A percentile compares a stretch with the other conserved stretches of the same genome.
phyloP scores from a whole-genome alignment of 2,113 vertebrate genomes.

The Notarius lentiginosus region DNA sequence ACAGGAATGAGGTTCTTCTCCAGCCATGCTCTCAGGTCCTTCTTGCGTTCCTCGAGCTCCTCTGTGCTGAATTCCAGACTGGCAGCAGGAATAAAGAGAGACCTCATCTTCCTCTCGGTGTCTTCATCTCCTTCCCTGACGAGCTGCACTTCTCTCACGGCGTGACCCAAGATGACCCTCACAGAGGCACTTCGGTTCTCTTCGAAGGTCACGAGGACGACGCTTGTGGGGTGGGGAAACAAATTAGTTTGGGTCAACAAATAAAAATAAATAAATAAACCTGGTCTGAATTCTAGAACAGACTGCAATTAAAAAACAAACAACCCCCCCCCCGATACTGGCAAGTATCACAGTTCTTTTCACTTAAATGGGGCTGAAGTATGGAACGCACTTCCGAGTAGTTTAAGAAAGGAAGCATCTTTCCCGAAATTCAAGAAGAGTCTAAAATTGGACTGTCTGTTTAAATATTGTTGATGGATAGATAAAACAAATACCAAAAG shows the following conservation, averaged over 20 bases:
- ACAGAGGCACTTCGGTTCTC: constrained; percentile 66
- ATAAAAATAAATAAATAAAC: neutral
- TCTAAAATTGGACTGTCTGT: too few relatives aligned
- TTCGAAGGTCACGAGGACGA: constrained; percentile 80
- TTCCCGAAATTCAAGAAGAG: too few relatives aligned
- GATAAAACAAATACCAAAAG: too few relatives aligned
- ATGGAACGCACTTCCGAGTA: too few relatives aligned
- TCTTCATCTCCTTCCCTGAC: constrained; percentile 68
- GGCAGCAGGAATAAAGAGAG: constrained; percentile 62
- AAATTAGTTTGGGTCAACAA: too few relatives aligned
- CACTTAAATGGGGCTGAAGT: too few relatives aligned
- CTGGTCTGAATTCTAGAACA: neutral
- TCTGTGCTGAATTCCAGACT: constrained; percentile 61
- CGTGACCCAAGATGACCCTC: constrained; percentile 83
- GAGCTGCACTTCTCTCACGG: constrained; percentile 76
- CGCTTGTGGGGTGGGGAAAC: constrained; percentile 60
- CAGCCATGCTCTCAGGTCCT: constrained; percentile 76
- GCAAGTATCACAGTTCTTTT: too few relatives aligned
- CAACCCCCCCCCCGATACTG: too few relatives aligned
- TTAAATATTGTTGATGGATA: too few relatives aligned
- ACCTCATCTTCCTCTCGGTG: constrained; percentile 64
- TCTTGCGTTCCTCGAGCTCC: constrained; percentile 72
- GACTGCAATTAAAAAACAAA: neutral
- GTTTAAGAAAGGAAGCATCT: too few relatives aligned
- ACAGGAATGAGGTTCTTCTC: constrained; percentile 86